A percentile compares a stretch with the other conserved stretches of the same genome.
Evolutionary conservation across 1,140 invertebrate species (phyloP).

Genomic region (Argopecten irradians): DNA sequence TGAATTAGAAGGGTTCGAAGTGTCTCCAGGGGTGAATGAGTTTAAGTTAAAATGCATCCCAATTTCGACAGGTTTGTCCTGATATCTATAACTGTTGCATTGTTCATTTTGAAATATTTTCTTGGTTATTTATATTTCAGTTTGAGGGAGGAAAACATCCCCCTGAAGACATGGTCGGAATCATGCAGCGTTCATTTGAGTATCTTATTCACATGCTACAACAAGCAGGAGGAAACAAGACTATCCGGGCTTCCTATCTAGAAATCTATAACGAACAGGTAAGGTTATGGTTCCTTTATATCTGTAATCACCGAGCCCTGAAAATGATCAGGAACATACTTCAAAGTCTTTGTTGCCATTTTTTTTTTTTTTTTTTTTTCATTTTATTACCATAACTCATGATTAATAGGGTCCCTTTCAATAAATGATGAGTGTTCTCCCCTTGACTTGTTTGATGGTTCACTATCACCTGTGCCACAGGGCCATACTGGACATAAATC

Average conservation of each 20-base stretch:
- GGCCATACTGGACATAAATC: too few species aligned
- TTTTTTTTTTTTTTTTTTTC: too few species aligned
- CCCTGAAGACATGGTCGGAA: slow-evolving; percentile 69
- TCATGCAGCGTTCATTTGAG: slow-evolving; percentile 75
- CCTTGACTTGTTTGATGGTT: too few species aligned
- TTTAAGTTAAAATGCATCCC: too few species aligned
- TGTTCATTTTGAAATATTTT: not conserved
- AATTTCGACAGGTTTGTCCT: too few species aligned
- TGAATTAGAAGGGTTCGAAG: too few species aligned
- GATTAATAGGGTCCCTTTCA: too few species aligned
- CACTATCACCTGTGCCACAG: too few species aligned
- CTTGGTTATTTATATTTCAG: slow-evolving; percentile 53
- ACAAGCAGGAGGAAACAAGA: slow-evolving; percentile 61
- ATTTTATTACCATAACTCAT: too few species aligned
- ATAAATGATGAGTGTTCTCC: too few species aligned
- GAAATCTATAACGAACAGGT: slow-evolving; percentile 79
- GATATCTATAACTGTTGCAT: too few species aligned
- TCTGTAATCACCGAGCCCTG: not conserved
- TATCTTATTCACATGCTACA: slow-evolving; percentile 71
- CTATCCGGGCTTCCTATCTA: slow-evolving; percentile 74
- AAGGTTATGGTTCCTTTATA: not conserved
- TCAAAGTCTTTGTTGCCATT: not conserved
- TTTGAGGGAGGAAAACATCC: slow-evolving; percentile 68
- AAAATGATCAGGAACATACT: slow-evolving; percentile 64
- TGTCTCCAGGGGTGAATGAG: too few species aligned